phyloP scores from a whole-genome alignment of 2,888 invertebrate species.

The Macaria liturata region DNA sequence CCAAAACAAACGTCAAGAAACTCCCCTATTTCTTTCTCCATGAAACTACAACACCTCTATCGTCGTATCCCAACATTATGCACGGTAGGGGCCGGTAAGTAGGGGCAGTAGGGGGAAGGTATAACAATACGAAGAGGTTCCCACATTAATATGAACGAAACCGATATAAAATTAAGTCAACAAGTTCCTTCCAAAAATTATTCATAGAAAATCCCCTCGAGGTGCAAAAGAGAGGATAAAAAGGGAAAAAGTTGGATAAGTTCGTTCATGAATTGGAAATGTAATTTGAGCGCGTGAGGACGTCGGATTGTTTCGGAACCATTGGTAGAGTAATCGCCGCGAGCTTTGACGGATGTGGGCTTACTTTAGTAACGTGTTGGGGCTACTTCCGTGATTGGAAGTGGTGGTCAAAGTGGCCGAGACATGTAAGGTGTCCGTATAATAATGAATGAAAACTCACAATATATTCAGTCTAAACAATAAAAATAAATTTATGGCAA shows the following conservation, averaged over 20 bases:
- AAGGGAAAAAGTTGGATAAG: constrained; percentile 56
- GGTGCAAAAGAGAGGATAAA: constrained; percentile 46
- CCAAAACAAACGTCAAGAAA: too few relatives aligned
- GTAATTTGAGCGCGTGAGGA: constrained; percentile 69
- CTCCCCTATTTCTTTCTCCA: neutral
- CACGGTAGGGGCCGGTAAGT: too few relatives aligned
- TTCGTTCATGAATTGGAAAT: constrained; percentile 82
- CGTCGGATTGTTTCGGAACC: constrained; percentile 64
- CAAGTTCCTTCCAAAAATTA: constrained; percentile 74
- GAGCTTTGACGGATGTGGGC: constrained; percentile 15
- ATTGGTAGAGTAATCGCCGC: constrained; percentile 45
- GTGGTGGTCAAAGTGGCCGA: neutral
- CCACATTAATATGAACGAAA: constrained; percentile 52
- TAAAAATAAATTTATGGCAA: too few relatives aligned
- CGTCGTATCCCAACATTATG: too few relatives aligned
- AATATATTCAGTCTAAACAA: too few relatives aligned
- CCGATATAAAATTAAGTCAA: constrained; percentile 82
- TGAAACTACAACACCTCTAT: neutral
- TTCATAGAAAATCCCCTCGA: constrained; percentile 72
- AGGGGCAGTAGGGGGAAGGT: too few relatives aligned
- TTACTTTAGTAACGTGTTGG: neutral
- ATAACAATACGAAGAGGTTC: constrained; percentile 27
- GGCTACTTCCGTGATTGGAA: constrained; percentile 6
- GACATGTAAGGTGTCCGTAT: too few relatives aligned
- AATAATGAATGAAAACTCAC: too few relatives aligned